Conservation (phyloP, 2,888 invertebrate genomes). For the Eupithecia vulgata region DNA sequence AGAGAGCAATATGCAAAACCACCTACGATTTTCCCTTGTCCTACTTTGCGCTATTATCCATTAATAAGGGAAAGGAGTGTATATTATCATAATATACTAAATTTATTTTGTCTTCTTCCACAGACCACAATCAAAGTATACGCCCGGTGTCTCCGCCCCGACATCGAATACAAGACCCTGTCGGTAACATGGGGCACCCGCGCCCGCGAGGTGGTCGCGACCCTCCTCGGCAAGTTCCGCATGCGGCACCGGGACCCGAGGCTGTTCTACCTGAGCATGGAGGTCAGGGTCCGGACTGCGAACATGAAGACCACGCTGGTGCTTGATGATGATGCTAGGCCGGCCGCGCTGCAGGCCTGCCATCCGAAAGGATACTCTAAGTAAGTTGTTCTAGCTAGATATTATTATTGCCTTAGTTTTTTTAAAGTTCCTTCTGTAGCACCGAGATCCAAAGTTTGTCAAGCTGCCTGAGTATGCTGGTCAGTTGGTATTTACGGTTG, state of each 20-base stretch:
- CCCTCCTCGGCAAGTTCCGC: slow-evolving; percentile 93
- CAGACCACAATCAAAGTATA: slow-evolving; percentile 97
- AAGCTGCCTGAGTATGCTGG: neutral
- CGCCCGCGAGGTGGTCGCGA: slow-evolving; percentile 93
- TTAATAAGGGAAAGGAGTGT: neutral
- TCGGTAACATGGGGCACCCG: slow-evolving; percentile 95
- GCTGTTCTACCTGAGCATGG: slow-evolving; percentile 97
- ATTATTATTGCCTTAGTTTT: neutral
- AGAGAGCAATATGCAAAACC: slow-evolving; percentile 21
- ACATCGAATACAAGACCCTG: slow-evolving; percentile 98
- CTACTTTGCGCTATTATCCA: slow-evolving; percentile 4
- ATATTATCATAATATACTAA: neutral
- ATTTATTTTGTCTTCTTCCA: slow-evolving; percentile 31
- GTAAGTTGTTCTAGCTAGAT: slow-evolving; percentile 73
- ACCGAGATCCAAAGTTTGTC: neutral
- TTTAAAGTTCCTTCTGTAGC: neutral
- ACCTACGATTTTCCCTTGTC: slow-evolving; percentile 14
- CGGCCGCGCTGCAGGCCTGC: slow-evolving; percentile 95
- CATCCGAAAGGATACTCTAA: slow-evolving; percentile 97
- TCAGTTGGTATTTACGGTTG: neutral
- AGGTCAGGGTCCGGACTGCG: slow-evolving; percentile 93
- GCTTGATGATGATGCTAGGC: slow-evolving; percentile 94
- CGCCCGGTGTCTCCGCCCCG: slow-evolving; percentile 94
- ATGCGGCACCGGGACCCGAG: slow-evolving; percentile 97
- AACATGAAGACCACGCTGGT: slow-evolving; percentile 92